Percentiles rank a stretch among this genome's conserved stretches.
Conservation (phyloP, 2,888 invertebrate species). For the Megamerina dolium region DNA sequence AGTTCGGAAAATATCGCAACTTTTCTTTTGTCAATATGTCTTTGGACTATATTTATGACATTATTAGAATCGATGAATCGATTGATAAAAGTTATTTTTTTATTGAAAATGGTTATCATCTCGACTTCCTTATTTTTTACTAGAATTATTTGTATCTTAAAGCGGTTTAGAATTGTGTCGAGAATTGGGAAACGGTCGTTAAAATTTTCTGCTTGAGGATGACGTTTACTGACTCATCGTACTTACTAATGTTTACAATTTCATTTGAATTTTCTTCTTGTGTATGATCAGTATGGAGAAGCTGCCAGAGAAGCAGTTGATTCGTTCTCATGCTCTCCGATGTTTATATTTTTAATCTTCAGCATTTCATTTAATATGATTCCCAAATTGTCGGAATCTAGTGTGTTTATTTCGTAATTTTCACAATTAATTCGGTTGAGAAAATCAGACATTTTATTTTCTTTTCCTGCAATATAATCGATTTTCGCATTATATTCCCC, state of each 20-base stretch:
- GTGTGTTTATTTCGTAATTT: conserved; percentile 12
- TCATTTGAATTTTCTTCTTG: conserved; percentile 1
- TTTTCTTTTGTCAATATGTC: conserved; percentile 9
- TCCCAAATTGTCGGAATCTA: too few species aligned
- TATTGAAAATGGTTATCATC: conserved; percentile 4
- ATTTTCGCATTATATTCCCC: too few species aligned
- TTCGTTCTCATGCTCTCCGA: conserved; percentile 1
- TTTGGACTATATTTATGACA: too few species aligned
- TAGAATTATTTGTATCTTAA: conserved; percentile 13
- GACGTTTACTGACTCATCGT: conserved; percentile 5
- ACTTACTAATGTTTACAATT: too few species aligned
- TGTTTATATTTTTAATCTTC: conserved; percentile 4
- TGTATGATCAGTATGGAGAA: neutral
- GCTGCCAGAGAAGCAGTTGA: neutral
- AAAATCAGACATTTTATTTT: conserved; percentile 20
- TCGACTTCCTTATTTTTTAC: conserved; percentile 7
- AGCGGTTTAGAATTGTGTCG: conserved; percentile 13
- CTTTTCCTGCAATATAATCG: too few species aligned
- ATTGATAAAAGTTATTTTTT: conserved; percentile 10
- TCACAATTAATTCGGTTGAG: conserved; percentile 18
- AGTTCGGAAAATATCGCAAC: conserved; percentile 12
- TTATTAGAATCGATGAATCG: conserved; percentile 2
- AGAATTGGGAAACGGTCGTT: conserved; percentile 13
- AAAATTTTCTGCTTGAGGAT: conserved; percentile 11
- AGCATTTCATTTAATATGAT: too few species aligned